Conservation (phyloP, 64 coral and sea anemone species). For the Pocillopora damicornis region DNA sequence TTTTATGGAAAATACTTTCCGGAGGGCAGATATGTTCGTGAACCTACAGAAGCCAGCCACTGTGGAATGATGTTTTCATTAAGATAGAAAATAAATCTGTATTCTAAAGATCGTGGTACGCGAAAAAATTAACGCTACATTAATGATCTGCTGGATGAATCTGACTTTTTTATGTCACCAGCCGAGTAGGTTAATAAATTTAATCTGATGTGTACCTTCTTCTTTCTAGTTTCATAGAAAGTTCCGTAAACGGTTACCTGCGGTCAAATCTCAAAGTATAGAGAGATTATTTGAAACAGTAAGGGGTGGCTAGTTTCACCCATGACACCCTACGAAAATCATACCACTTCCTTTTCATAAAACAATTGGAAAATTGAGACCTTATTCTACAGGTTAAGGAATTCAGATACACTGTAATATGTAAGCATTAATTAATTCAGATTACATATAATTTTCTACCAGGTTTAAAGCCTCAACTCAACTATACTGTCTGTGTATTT, state of each 20-base stretch:
- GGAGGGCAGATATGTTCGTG: not conserved
- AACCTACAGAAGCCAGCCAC: slow-evolving; percentile 20
- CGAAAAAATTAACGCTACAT: too few relatives aligned
- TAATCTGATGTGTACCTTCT: not conserved
- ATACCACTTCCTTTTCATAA: too few relatives aligned
- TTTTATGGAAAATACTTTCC: not conserved
- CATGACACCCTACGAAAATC: not conserved
- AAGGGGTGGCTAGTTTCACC: not conserved
- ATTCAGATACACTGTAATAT: too few relatives aligned
- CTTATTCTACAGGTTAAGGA: too few relatives aligned
- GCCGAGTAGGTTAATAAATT: not conserved
- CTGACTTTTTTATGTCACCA: slow-evolving; percentile 9
- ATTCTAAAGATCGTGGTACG: not conserved
- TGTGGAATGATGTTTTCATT: slow-evolving; percentile 39
- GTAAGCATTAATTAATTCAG: too few relatives aligned
- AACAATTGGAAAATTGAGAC: too few relatives aligned
- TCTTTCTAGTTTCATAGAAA: slow-evolving; percentile 2
- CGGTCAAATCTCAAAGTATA: slow-evolving; percentile 10
- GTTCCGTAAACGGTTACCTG: slow-evolving; percentile 1
- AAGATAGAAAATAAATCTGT: slow-evolving; percentile 35
- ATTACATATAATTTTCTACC: too few relatives aligned
- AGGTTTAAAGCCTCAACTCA: too few relatives aligned
- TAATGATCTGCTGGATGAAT: not conserved
- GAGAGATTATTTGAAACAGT: not conserved
- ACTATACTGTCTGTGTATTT: too few relatives aligned